Evolutionary conservation across 2,888 invertebrate species (phyloP), one percentile per base, ranked within the genome.

Genomic region (Heliconius charithonia): DNA sequence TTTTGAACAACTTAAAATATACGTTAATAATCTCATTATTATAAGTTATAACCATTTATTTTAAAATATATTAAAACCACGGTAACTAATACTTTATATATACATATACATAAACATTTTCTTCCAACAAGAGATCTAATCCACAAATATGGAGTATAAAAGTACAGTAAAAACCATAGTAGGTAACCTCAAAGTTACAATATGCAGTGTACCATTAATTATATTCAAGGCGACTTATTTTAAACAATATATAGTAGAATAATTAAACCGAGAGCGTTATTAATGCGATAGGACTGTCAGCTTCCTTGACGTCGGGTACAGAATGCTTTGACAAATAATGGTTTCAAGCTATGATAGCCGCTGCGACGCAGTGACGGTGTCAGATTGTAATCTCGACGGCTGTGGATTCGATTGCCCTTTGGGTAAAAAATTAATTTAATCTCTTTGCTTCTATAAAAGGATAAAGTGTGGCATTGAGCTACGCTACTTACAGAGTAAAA

Each of bases 221-320:
- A 27, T 41, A 63, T 65, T 63, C 27, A 63, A 25, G 41, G 59
- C n/a, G n/a, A 59, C 72, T 32, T 59, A 37, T 45, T 63, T 41
- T 74, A 6, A 74, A 45, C 63, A 74, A 65, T 65, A 45, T 74
- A 63, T 65, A 27, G 22, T 37, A 9, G 74, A 74, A 74, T 74
- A 74, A 74, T 74, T 45, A 74, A 74, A 19, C 27, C 7, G 25
- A 65, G 45, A 74, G 41, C 37, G 41, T 74, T 74, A 74, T 74
- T 65, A 74, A 74, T 74, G 74, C 45, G 27, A 65, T 29, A 29
- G 41, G 41, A 45, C 56, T 59, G 72, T 72, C 72, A 72, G 59
- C 59, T 74, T 27, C 63, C 63, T 45, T 74, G 74, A 74, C 63
- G 63, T 41, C 25, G 41, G 41, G 63, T 63, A 63, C 32, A 19